Percentiles rank a stretch among this genome's conserved stretches.
Evolutionary conservation across 1,140 invertebrate genomes (phyloP).

Genomic region (Caenorhabditis remanei): DNA sequence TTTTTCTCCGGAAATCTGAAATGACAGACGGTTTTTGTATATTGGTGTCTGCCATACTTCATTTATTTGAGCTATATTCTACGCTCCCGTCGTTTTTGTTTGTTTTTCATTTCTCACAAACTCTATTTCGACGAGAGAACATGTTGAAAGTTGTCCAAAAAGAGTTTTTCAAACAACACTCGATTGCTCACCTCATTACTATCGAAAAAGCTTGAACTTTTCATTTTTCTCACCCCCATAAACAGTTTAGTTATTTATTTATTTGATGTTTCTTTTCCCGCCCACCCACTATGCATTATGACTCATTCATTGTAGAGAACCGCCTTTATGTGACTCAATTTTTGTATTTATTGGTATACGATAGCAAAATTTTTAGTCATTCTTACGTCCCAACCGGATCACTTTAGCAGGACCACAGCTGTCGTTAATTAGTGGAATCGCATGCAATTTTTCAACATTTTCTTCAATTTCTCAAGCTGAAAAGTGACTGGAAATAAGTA

Average conservation of each 20-base stretch:
- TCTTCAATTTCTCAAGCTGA: too few relatives aligned
- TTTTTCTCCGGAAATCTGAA: not conserved
- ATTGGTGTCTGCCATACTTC: too few relatives aligned
- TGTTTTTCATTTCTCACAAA: too few relatives aligned
- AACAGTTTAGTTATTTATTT: slow-evolving; percentile 38
- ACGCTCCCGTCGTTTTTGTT: too few relatives aligned
- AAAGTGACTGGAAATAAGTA: too few relatives aligned
- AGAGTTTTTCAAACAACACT: too few relatives aligned
- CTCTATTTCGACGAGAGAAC: too few relatives aligned
- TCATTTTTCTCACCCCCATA: not conserved
- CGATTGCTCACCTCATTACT: not conserved
- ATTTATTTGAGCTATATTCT: too few relatives aligned
- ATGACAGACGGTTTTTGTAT: slow-evolving; percentile 6
- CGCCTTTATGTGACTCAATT: slow-evolving; percentile 38
- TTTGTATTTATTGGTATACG: slow-evolving; percentile 38
- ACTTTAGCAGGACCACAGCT: not conserved
- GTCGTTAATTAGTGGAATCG: too few relatives aligned
- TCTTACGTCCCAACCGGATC: not conserved
- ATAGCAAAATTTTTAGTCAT: slow-evolving; percentile 6
- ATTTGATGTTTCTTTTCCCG: not conserved
- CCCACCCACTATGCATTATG: slow-evolving; percentile 23
- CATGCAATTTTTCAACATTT: too few relatives aligned
- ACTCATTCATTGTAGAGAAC: slow-evolving; percentile 27
- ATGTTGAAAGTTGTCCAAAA: too few relatives aligned
- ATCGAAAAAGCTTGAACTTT: not conserved